Evolutionary conservation across 2,113 vertebrate species (phyloP).

Genomic region (Pipra filicauda): DNA sequence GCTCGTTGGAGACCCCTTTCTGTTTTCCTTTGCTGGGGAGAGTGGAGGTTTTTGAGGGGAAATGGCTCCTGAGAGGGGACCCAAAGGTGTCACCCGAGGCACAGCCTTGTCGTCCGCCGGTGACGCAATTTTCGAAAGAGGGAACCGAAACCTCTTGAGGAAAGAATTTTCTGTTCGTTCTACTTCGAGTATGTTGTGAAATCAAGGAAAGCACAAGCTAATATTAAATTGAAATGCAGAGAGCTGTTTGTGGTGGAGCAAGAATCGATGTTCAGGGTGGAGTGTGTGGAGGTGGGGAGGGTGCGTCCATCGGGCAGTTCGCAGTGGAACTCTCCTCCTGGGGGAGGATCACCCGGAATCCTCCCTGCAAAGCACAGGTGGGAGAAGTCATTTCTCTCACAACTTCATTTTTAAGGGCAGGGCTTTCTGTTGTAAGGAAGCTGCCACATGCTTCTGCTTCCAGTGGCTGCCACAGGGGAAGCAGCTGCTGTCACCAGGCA

Average conservation of each 20-base stretch:
- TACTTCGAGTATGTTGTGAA: slow-evolving; percentile 23
- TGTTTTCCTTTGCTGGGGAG: not conserved
- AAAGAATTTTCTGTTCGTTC: slow-evolving; percentile 20
- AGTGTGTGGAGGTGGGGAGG: accelerated
- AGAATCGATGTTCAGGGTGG: accelerated
- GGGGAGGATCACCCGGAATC: accelerated
- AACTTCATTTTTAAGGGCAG: not conserved
- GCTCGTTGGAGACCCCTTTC: not conserved
- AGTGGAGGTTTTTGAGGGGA: not conserved
- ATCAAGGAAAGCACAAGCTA: not conserved
- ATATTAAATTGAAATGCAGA: not conserved
- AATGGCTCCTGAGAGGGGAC: not conserved
- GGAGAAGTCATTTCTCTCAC: not conserved
- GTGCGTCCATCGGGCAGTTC: accelerated
- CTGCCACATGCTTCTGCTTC: not conserved
- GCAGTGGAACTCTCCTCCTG: not conserved
- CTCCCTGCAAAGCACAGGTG: not conserved
- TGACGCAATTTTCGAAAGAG: not conserved
- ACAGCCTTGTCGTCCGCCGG: accelerated
- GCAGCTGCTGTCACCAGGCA: not conserved
- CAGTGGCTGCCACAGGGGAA: not conserved
- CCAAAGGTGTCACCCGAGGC: accelerated
- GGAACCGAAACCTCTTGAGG: slow-evolving; percentile 45
- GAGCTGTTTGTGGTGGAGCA: not conserved
- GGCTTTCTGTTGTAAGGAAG: not conserved